Conservation (phyloP, 1,140 invertebrate species). For the Scylla paramamosain region DNA sequence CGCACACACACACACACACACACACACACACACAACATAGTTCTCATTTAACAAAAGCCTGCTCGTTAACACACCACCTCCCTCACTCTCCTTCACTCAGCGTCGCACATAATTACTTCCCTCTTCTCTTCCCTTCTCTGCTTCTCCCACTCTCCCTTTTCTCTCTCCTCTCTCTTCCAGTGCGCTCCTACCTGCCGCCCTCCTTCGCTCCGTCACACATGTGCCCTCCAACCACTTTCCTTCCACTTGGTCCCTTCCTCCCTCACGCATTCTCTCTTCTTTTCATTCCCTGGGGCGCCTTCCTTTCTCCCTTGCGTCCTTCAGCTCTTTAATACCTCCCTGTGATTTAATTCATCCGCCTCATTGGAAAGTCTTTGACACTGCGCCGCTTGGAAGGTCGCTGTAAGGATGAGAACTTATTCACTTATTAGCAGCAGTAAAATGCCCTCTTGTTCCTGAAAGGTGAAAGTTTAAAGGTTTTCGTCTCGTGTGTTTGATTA, state of each 20-base stretch:
- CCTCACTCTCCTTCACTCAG: background rate
- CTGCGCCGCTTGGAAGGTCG: too few relatives aligned
- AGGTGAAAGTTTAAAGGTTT: too few relatives aligned
- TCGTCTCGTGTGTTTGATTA: too few relatives aligned
- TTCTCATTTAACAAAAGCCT: background rate
- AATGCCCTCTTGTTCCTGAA: too few relatives aligned
- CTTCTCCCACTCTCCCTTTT: background rate
- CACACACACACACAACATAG: background rate
- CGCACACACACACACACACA: too few relatives aligned
- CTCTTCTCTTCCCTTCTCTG: background rate
- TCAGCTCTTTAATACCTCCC: background rate
- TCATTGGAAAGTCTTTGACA: too few relatives aligned
- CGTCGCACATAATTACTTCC: conserved; percentile 22
- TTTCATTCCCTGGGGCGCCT: background rate
- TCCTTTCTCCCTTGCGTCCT: background rate
- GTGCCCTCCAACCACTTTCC: background rate
- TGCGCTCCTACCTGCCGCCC: background rate
- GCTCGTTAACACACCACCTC: background rate
- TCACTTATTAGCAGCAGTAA: too few relatives aligned
- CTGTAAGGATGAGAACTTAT: too few relatives aligned
- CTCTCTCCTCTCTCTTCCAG: background rate
- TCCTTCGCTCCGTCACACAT: background rate
- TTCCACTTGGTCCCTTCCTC: background rate
- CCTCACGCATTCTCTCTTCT: background rate
- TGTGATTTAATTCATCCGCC: background rate